Base-by-base conservation (phyloP, 2,797 vertebrate species). In the Antrozous pallidus region DNA sequence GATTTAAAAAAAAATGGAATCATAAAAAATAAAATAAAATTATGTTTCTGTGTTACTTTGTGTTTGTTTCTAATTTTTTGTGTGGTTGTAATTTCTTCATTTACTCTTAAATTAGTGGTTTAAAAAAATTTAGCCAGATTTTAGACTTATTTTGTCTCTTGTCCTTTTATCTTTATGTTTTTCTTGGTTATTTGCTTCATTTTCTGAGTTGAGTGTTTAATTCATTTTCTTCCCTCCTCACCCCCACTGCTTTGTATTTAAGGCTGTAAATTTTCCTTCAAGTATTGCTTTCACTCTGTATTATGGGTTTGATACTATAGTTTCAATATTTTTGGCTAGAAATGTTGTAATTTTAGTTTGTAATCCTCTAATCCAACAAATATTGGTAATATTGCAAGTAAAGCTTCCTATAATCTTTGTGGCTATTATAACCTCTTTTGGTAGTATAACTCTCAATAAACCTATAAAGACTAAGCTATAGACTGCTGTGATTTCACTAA, bases 51-150 rank as follows among this genome's bases (percentile, higher is more conserved):
- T 82, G 20, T 73, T 81, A 38, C 47, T 67, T 83, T 87, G n/a
- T 33, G 8, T 83, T 69, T 94, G 8, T 92, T 85, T 81, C 7
- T 88, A 82, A 28, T 40, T 95, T 71, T 88, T 87, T 54, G 13
- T 61, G 6, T 75, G 18, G 1, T 90, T 90, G 26, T 79, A 33
- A 33, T 74, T 79, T 40, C 38, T 13, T 79, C 13, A 84, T 71
- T 92, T 65, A 36, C 9, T 88, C 7, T 89, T 73, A 31, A 58
- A 36, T 31, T 80, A 73, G 8, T 63, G 26, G 11, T 42, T 24
- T 24, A 31, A 73, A 73, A 31, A 78, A 56, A 36, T 18, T 67
- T 67, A 83, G 81, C 45, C n/a, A 51, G 36, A 24, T 51, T 81
- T 78, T 70, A 51, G 22, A 36, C 67, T 61, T 88, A n/a, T 24